Evolutionary conservation across 2,888 invertebrate genomes (phyloP).

Genomic region (Hofmannophila pseudospretella): DNA sequence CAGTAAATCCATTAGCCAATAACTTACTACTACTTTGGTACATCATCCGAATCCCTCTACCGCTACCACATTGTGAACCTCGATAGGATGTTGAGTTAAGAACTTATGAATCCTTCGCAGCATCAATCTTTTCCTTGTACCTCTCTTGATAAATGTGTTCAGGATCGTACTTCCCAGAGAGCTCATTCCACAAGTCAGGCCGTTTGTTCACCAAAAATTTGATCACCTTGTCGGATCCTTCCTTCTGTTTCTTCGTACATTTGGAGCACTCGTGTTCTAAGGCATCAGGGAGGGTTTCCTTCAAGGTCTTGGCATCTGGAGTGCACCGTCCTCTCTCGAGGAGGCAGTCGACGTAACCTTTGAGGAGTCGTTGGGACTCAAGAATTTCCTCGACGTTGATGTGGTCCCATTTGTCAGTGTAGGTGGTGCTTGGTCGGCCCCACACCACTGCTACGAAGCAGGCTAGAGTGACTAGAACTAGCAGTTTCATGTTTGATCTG

Average conservation of each 20-base stretch:
- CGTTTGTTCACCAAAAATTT: conserved; percentile 82
- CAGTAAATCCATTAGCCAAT: conserved; percentile 8
- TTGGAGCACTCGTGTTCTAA: conserved; percentile 82
- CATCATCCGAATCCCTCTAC: conserved; percentile 2
- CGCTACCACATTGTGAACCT: not conserved
- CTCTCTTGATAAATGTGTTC: conserved; percentile 80
- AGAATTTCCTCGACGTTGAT: conserved; percentile 83
- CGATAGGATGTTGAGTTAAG: not conserved
- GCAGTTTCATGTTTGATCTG: conserved; percentile 60
- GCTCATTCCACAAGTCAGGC: conserved; percentile 81
- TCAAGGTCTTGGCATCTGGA: conserved; percentile 80
- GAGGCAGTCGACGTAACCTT: conserved; percentile 83
- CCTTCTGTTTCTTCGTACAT: conserved; percentile 80
- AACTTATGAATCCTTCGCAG: conserved; percentile 30
- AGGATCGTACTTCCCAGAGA: conserved; percentile 85
- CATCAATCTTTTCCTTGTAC: conserved; percentile 74
- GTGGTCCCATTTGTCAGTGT: conserved; percentile 84
- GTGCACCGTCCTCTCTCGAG: conserved; percentile 81
- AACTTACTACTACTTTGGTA: conserved; percentile 6
- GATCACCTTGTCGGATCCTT: conserved; percentile 80
- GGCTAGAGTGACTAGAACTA: conserved; percentile 49
- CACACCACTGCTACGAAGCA: conserved; percentile 48
- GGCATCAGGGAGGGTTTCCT: conserved; percentile 83
- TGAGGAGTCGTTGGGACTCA: conserved; percentile 80
- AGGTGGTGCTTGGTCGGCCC: conserved; percentile 62